Conservation (phyloP, 30 jellyfish, hydroid and myxozoan genomes). For the Chrysaora quinquecirrha region DNA sequence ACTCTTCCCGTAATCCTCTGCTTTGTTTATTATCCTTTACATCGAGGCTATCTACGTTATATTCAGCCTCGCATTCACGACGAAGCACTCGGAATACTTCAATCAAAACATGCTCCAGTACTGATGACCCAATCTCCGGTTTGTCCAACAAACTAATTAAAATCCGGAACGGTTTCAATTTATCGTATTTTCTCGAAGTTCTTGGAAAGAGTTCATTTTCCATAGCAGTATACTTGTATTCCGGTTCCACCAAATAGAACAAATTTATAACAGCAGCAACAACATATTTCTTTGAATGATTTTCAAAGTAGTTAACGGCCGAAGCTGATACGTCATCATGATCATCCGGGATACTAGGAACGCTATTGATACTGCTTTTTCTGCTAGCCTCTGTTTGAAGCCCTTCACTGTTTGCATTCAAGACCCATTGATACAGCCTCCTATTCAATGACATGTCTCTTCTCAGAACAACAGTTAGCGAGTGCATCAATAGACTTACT, state of each 20-base stretch:
- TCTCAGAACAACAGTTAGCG: conserved; percentile 85
- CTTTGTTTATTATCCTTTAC: conserved; percentile 30
- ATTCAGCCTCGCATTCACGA: conserved; percentile 46
- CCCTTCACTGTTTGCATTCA: conserved; percentile 61
- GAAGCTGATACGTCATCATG: conserved; percentile 11
- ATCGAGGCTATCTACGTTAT: neutral
- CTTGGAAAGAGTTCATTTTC: conserved; percentile 5
- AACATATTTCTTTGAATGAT: conserved; percentile 64
- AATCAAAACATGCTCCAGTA: conserved; percentile 81
- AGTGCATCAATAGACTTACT: conserved; percentile 65
- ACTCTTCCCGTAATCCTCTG: conserved; percentile 48
- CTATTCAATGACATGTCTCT: conserved; percentile 96
- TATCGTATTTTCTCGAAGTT: conserved; percentile 7
- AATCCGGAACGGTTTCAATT: conserved; percentile 89
- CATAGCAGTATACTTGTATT: neutral
- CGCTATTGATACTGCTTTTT: conserved; percentile 40
- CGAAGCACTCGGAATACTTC: conserved; percentile 87
- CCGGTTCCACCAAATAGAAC: conserved; percentile 22
- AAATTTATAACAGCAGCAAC: conserved; percentile 78
- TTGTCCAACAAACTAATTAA: conserved; percentile 87
- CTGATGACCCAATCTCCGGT: conserved; percentile 93
- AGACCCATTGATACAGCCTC: conserved; percentile 89
- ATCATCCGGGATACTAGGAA: conserved; percentile 35
- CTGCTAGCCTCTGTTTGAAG: conserved; percentile 29
- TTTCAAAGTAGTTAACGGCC: conserved; percentile 63